A percentile compares a stretch with the other conserved stretches of the same genome.
Conservation (phyloP, 2,113 vertebrate genomes). For the Mormyrus lacerda region DNA sequence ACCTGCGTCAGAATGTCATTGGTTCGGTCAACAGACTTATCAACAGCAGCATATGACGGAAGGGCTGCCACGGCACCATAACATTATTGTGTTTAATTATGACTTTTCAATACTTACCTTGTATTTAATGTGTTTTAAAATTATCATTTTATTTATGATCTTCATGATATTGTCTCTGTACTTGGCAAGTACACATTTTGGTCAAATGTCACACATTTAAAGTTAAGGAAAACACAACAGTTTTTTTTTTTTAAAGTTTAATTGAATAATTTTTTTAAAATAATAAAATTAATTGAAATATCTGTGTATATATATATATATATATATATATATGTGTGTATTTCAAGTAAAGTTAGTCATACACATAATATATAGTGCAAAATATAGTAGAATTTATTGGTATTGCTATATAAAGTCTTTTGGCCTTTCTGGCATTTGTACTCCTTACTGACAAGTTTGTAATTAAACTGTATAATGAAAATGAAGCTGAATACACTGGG, state of each 20-base stretch:
- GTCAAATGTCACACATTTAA: neutral
- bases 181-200: neutral
- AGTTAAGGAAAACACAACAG: neutral
- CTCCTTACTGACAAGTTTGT: conserved; percentile 36
- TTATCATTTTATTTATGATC: neutral
- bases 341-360: neutral
- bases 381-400: conserved; percentile 31
- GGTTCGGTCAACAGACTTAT: neutral
- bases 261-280: no score
- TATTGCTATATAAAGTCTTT: conserved; percentile 28
- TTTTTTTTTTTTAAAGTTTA: neutral
- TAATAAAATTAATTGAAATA: no score
- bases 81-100: neutral
- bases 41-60: neutral
- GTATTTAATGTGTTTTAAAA: neutral
- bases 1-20: neutral
- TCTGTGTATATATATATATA: no score
- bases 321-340: neutral
- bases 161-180: neutral
- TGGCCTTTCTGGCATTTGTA: conserved; percentile 34
- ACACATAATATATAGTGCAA: neutral
- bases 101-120: neutral
- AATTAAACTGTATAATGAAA: conserved; percentile 45
- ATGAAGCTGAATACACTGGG: conserved; percentile 35
- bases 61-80: neutral